Percentiles rank a stretch among this genome's conserved stretches.
Evolutionary conservation across 2,888 invertebrate species (phyloP).

Genomic region (Pseudococcus viburni): DNA sequence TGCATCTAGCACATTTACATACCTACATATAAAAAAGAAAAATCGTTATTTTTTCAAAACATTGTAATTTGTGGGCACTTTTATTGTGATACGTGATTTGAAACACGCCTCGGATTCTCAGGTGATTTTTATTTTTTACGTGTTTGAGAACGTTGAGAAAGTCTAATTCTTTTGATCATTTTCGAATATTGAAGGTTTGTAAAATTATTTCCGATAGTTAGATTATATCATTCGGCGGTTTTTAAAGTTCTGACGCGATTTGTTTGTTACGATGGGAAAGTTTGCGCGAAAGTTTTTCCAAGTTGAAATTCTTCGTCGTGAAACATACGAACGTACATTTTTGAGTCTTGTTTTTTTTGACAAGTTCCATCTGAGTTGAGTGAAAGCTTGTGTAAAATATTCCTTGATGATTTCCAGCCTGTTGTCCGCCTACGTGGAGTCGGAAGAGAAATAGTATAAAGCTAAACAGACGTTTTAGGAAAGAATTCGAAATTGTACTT

Average conservation of each 20-base stretch:
- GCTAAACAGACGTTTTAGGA: too few relatives aligned
- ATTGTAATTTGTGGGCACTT: not conserved
- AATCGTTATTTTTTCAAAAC: not conserved
- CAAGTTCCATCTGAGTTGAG: not conserved
- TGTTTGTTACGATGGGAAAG: not conserved
- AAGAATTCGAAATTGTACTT: too few relatives aligned
- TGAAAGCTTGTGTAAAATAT: too few relatives aligned
- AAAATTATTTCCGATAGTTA: not conserved
- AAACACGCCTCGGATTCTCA: not conserved
- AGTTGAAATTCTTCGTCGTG: not conserved
- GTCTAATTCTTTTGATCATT: not conserved
- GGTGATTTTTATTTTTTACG: not conserved
- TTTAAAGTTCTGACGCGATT: not conserved
- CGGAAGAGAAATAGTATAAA: too few relatives aligned
- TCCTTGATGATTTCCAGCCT: too few relatives aligned
- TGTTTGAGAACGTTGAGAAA: not conserved
- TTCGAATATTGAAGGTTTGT: not conserved
- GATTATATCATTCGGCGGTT: not conserved
- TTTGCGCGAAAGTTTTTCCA: not conserved
- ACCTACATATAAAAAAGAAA: too few relatives aligned
- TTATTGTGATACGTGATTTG: not conserved
- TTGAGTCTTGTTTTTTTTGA: not conserved
- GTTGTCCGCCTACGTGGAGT: too few relatives aligned
- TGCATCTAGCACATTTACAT: not conserved
- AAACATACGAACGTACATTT: not conserved